These are phyloP conservation scores for Himalopsyche japonica DNA, from an alignment of 2,888 invertebrate species.

Conservation along the genomic window DNA sequence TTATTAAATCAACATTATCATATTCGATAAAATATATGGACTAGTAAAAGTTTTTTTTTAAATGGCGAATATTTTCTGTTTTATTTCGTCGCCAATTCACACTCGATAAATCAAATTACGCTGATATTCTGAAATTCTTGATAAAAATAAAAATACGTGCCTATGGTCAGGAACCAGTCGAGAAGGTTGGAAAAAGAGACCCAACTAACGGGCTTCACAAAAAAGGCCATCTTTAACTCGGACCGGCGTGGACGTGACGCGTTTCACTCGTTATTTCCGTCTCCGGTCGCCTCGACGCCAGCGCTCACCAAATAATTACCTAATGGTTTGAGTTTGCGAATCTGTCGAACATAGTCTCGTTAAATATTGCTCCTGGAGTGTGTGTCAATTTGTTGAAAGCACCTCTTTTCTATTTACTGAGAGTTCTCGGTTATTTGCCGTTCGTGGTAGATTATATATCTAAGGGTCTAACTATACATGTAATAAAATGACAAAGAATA, in stretches of 20 bases:
- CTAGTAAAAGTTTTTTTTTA: background rate
- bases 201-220: constrained; percentile 3
- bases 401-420: background rate
- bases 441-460: background rate
- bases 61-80: background rate
- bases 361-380: background rate
- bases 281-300: background rate
- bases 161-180: constrained; percentile 17
- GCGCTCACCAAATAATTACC: constrained; percentile 28
- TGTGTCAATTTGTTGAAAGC: background rate
- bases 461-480: background rate
- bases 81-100: constrained; percentile 1
- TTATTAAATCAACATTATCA: too few relatives aligned
- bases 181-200: background rate
- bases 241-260: constrained; percentile 13
- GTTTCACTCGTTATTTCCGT: constrained; percentile 4
- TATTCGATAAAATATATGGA: too few relatives aligned
- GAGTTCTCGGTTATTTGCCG: background rate
- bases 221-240: constrained; percentile 15
- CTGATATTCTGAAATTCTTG: constrained; percentile 27
- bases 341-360: background rate
- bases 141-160: constrained; percentile 37
- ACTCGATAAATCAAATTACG: constrained; percentile 32
- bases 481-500: background rate
- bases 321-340: constrained; percentile 10